A percentile compares a stretch with the other conserved stretches of the same genome.
phyloP scores from a whole-genome alignment of 2,113 vertebrate genomes.

The Eolophus roseicapilla region DNA sequence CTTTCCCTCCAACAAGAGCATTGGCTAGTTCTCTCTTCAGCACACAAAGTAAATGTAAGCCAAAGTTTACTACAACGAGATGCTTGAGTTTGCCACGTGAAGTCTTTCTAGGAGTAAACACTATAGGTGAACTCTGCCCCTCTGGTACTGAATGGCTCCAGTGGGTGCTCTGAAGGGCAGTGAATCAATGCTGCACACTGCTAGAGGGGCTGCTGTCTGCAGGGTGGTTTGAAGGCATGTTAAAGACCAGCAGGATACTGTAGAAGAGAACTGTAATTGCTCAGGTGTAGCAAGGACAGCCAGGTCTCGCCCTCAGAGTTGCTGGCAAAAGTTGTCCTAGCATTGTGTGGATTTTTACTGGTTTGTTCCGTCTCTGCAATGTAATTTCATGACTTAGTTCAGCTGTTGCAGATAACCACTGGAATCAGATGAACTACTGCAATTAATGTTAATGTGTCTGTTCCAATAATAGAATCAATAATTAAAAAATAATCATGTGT shows the following conservation, averaged over 20 bases:
- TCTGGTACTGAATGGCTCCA: not conserved
- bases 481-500: not conserved
- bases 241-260: not conserved
- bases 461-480: not conserved
- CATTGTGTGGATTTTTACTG: not conserved
- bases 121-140: not conserved
- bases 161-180: not conserved
- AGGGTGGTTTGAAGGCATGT: not conserved
- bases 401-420: not conserved
- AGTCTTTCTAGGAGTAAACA: not conserved
- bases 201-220: not conserved
- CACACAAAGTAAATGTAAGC: conserved; percentile 90
- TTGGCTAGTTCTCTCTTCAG: conserved; percentile 72
- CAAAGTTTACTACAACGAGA: not conserved
- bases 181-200: not conserved
- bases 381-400: not conserved
- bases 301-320: not conserved
- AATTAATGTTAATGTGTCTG: not conserved
- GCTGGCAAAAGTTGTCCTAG: not conserved
- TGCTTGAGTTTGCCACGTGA: not conserved
- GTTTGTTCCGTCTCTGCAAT: not conserved
- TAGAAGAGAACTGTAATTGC: not conserved
- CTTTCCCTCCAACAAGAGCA: conserved; percentile 73
- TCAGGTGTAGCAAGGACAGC: not conserved
- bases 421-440: not conserved